Conservation (phyloP, 2,888 invertebrate species). For the Argyra leucocephala region DNA sequence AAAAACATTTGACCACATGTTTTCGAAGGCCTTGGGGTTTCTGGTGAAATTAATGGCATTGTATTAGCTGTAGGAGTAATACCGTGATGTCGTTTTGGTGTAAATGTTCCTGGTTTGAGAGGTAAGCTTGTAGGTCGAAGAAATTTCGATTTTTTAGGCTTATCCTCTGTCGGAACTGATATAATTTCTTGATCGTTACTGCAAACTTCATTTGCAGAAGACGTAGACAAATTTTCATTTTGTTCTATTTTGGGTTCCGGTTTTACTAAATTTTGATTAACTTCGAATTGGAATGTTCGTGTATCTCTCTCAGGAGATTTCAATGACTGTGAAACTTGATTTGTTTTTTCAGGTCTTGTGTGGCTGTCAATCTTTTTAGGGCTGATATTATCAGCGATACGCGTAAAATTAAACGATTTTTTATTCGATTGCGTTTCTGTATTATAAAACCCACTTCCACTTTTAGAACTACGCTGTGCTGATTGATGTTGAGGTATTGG, state of each 20-base stretch:
- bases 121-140: slow-evolving; percentile 73
- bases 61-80: slow-evolving; percentile 74
- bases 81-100: slow-evolving; percentile 71
- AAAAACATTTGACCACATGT: slow-evolving; percentile 80
- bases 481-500: slow-evolving; percentile 7
- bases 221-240: slow-evolving; percentile 30
- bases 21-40: slow-evolving; percentile 82
- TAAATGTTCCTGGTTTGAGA: slow-evolving; percentile 72
- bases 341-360: slow-evolving; percentile 21
- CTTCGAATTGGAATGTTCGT: slow-evolving; percentile 38
- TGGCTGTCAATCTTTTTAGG: slow-evolving; percentile 30
- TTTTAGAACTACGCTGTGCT: slow-evolving; percentile 12
- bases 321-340: slow-evolving; percentile 15
- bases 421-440: slow-evolving; percentile 23
- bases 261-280: slow-evolving; percentile 13
- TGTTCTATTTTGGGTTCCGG: slow-evolving; percentile 42
- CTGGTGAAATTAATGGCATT: slow-evolving; percentile 76
- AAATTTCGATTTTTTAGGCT: slow-evolving; percentile 51
- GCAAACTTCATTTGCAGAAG: slow-evolving; percentile 17
- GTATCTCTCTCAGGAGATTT: slow-evolving; percentile 31
- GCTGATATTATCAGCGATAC: slow-evolving; percentile 42
- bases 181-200: slow-evolving; percentile 13
- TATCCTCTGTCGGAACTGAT: slow-evolving; percentile 15
- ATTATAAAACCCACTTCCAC: slow-evolving; percentile 18
- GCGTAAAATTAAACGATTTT: slow-evolving; percentile 40